Evolutionary conservation across 2,888 invertebrate genomes (phyloP), one percentile per base, ranked within the genome.

Genomic region (Graphium colonna): DNA sequence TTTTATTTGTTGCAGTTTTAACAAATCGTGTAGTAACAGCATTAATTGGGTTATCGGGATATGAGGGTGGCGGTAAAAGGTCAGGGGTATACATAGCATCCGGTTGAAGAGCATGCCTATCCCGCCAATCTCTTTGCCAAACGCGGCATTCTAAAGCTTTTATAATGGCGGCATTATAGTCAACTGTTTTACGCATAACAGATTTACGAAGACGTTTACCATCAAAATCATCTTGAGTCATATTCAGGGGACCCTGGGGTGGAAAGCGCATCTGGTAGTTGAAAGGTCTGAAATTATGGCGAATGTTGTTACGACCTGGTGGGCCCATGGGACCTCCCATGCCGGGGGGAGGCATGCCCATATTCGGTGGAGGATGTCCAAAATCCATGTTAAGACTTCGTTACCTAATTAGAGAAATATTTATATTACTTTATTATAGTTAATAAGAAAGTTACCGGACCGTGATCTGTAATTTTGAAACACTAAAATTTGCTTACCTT

Each of bases 1-100:
- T 98, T 92, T 99, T 99, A 85, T 99, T 99, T 51, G 98, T 99
- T 7, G 99, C 99, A n/a, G 98, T 98, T 84, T 99, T 96, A 5
- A 99, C 98, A 84, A 98, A 99, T 71, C 98, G 88, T 40, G 96
- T 96, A 3, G 97, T 97, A 10, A 97, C 97, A 62, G 98, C 96
- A 90, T 99, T 99, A 64, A 97, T 97, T 2, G 99, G 97, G 83
- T 97, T 97, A 76, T 99, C 97, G 46, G 95, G 92, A 76, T 97
- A 96, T 66, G 96, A 95, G n/a, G 96, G 94, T 1, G 99, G 99
- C 38, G 99, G 99, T 74, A 97, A 91, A 72, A 99, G 87, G 78
- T 97, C 96, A 1, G 97, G 96, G 68, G 96, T 96, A 80, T 98
- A 99, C 85, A 98, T 96, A 50, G 96, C 94, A 82, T 99, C 99